These are phyloP conservation scores for Drosophila ironensis DNA, from an alignment of 1,140 invertebrate genomes.

Conservation along the genomic window DNA sequence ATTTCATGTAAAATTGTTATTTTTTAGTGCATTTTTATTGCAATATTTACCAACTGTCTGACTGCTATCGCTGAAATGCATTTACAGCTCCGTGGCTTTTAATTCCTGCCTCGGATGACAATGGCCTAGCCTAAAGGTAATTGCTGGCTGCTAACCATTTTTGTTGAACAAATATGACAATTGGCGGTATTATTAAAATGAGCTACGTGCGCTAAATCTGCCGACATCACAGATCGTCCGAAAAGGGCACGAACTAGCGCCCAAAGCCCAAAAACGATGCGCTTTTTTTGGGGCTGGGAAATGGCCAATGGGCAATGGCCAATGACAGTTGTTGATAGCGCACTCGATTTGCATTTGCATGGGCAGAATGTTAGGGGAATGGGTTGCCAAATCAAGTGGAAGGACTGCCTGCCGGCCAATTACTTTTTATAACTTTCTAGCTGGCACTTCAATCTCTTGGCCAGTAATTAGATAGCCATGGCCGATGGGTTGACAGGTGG, in stretches of 20 bases:
- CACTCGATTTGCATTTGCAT: constrained; percentile 70
- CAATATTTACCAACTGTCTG: too few species aligned
- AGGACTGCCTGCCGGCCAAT: constrained; percentile 63
- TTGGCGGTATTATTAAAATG: constrained; percentile 71
- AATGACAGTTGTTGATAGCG: constrained; percentile 66
- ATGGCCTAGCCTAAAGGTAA: constrained; percentile 20
- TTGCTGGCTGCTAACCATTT: constrained; percentile 42
- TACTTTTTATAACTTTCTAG: constrained; percentile 78
- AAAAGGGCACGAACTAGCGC: constrained; percentile 32
- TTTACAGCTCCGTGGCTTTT: constrained; percentile 4
- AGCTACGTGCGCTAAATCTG: constrained; percentile 70
- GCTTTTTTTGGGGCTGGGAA: background rate
- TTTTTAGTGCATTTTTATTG: too few species aligned
- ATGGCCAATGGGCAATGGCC: background rate
- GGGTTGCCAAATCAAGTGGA: constrained; percentile 38
- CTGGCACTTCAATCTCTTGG: constrained; percentile 72
- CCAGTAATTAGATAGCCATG: constrained; percentile 59
- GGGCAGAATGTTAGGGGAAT: background rate
- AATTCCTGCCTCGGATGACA: background rate
- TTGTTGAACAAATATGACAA: constrained; percentile 70
- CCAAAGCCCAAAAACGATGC: background rate
- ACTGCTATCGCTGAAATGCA: background rate
- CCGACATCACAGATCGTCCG: constrained; percentile 46
- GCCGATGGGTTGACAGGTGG: constrained; percentile 39
- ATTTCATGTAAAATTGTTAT: too few species aligned